Conservation (phyloP, 2,797 vertebrate genomes). For the Macroramphosus scolopax region DNA sequence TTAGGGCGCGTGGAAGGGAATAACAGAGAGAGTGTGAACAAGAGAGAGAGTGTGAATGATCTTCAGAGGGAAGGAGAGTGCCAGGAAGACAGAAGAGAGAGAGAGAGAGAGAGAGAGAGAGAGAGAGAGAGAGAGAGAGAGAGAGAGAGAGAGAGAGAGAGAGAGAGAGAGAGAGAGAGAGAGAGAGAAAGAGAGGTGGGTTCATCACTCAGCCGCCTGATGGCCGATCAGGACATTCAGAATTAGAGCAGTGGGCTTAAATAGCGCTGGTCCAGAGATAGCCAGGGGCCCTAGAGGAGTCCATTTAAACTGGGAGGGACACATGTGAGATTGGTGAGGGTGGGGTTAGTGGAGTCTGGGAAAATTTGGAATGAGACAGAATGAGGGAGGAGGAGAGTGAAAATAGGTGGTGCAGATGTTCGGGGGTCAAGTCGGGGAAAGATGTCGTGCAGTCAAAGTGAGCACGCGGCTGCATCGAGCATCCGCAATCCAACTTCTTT, state of each 20-base stretch:
- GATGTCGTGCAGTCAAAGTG: conserved; percentile 6
- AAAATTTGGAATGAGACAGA: conserved; percentile 28
- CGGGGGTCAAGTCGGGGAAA: conserved; percentile 11
- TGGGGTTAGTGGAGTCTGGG: conserved; percentile 24
- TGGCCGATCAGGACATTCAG: conserved; percentile 70
- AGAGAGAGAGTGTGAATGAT: conserved; percentile 56
- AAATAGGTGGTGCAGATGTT: conserved; percentile 42
- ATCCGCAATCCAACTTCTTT: conserved; percentile 19
- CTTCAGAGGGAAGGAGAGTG: too few relatives aligned
- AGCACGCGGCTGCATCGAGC: conserved; percentile 20
- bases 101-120: conserved; percentile 18
- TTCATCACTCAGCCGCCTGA: conserved; percentile 69
- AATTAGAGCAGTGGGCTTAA: conserved; percentile 79
- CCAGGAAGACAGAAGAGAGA: too few relatives aligned
- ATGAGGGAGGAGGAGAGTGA: conserved; percentile 3
- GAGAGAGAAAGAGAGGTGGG: too few relatives aligned
- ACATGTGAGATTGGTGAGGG: conserved; percentile 41
- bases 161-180: too few relatives aligned
- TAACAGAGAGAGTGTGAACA: conserved; percentile 56
- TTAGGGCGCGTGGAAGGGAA: conserved; percentile 44
- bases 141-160: too few relatives aligned
- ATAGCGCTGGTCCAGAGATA: conserved; percentile 77
- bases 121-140: conserved; percentile 41
- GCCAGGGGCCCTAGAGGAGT: conserved; percentile 68
- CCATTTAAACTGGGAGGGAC: conserved; percentile 54